Base-by-base conservation (phyloP, 2,797 vertebrate genomes). In the Steatocranus sp. region DNA sequence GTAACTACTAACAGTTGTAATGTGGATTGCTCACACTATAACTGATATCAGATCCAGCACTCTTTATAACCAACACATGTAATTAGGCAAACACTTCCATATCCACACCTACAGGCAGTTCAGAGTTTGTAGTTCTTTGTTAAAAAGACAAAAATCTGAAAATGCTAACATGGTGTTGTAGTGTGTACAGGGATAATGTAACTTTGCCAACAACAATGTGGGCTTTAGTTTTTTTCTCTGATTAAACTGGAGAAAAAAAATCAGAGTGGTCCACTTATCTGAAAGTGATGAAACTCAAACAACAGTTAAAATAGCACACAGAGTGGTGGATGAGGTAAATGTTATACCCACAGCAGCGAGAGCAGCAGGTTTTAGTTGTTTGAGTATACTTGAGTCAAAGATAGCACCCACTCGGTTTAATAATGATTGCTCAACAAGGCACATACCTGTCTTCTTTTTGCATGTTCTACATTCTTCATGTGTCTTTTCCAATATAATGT, bases 81-180 rank as follows among this genome's bases (percentile, higher is more conserved):
- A 73, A 27, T 46, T 70, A 46, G 41, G 66, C 23, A 70, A 46
- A 43, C 41, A 0, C 15, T 43, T 70, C 38, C 63, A 46, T 27
- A 46, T 30, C 17, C 41, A 0, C 66, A 27, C 38, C 0, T 46
- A 3, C 38, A 68, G 38, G 15, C 66, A 4, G 41, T 41, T 20
- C 12, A 41, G 2, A 41, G n/a, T 46, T 18, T 70, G 15, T 70
- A 70, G 9, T 11, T 43, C 9, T 27, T 17, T 27, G 23, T 46
- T 18, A 46, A 38, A 15, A 46, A 70, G 18, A 36, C 32, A 61
- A 34, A 46, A 46, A 70, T 46, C 63, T 70, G 38, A 1, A 68
- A 18, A 70, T 27, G 14, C 63, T 25, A 23, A 41, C 63, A 43
- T 41, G 38, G 5, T 68, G 63, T 43, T 27, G 63, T 38, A 38